Conservation (phyloP, 2,113 vertebrate species). For the Cottus gobio region DNA sequence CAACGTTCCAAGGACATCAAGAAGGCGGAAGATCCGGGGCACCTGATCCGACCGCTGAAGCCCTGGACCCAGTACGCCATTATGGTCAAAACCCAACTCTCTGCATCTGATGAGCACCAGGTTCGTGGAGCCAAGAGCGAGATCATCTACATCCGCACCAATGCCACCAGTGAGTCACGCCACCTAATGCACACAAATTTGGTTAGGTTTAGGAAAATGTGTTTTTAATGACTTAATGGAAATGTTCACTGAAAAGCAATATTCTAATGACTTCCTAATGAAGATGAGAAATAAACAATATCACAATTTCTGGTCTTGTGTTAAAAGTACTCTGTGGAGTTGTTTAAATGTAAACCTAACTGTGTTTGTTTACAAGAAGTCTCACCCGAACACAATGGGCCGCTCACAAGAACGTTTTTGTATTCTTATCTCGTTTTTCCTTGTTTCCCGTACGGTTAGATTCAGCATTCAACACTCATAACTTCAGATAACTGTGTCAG, state of each 20-base stretch:
- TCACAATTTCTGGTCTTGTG: not conserved
- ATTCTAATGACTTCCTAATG: not conserved
- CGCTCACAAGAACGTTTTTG: too few relatives aligned
- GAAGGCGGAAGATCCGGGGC: slow-evolving; percentile 82
- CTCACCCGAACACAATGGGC: not conserved
- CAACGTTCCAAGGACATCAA: slow-evolving; percentile 83
- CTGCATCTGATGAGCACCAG: slow-evolving; percentile 91
- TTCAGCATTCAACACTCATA: too few relatives aligned
- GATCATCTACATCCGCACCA: slow-evolving; percentile 96
- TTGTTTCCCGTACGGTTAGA: too few relatives aligned
- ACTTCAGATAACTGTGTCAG: too few relatives aligned
- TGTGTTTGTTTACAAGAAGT: too few relatives aligned
- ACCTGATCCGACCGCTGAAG: slow-evolving; percentile 90
- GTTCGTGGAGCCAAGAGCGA: slow-evolving; percentile 95
- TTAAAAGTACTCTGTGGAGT: not conserved
- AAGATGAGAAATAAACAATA: not conserved
- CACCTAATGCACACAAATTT: too few relatives aligned
- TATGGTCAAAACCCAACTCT: slow-evolving; percentile 96
- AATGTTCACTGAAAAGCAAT: too few relatives aligned
- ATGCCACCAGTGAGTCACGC: slow-evolving; percentile 88
- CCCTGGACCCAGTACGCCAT: slow-evolving; percentile 98
- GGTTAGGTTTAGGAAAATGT: not conserved
- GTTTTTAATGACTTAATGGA: not conserved
- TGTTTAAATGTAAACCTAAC: too few relatives aligned
- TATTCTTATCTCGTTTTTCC: too few relatives aligned